Percentiles rank a stretch among this genome's conserved stretches.
phyloP scores from a whole-genome alignment of 2,888 invertebrate genomes.

The Coelinius sp. region DNA sequence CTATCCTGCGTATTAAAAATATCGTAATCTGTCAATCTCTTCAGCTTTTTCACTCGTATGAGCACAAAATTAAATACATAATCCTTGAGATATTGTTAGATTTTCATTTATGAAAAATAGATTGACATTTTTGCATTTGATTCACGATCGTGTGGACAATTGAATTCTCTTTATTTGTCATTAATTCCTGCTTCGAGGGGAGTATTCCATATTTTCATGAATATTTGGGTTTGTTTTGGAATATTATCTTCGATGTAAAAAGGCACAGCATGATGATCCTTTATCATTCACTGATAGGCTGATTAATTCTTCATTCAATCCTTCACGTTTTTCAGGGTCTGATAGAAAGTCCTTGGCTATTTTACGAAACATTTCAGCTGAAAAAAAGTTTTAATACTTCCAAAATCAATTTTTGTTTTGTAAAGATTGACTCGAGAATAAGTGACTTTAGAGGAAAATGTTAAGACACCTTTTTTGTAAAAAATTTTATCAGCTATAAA shows the following conservation, averaged over 20 bases:
- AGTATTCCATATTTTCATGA: neutral
- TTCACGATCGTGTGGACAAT: no score
- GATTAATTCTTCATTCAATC: neutral
- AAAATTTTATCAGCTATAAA: no score
- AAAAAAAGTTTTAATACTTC: neutral
- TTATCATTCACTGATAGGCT: slow-evolving; percentile 16
- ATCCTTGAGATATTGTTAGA: neutral
- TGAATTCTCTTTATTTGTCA: neutral
- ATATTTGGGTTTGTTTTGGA: neutral
- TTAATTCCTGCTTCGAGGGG: neutral
- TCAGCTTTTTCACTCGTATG: slow-evolving; percentile 13
- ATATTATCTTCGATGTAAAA: neutral
- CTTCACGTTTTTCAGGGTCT: slow-evolving; percentile 1
- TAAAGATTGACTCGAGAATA: no score
- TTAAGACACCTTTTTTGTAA: no score
- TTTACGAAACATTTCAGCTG: slow-evolving; percentile 60
- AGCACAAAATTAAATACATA: slow-evolving; percentile 18
- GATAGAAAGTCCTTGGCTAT: slow-evolving; percentile 55
- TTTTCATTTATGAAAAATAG: neutral
- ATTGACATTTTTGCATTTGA: neutral
- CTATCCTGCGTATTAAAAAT: slow-evolving; percentile 28
- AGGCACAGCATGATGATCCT: slow-evolving; percentile 19
- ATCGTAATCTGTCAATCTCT: neutral
- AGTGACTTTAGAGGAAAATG: no score
- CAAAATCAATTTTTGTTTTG: no score